Evolutionary conservation across 2,888 invertebrate genomes (phyloP).

Genomic region (Abrostola tripartita): DNA sequence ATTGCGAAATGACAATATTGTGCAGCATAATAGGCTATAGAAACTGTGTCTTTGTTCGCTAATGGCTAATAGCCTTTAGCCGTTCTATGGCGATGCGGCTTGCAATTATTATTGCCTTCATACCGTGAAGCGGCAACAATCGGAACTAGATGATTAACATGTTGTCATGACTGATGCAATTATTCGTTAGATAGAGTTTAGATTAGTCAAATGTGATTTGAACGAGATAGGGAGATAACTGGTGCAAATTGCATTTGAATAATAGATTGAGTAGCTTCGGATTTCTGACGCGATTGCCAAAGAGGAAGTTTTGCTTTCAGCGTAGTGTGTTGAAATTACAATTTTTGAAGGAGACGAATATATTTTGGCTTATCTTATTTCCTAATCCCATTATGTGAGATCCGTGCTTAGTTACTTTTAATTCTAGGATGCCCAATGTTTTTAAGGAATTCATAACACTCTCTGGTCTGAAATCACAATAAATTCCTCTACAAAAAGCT

Average conservation of each 20-base stretch:
- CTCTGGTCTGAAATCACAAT: no score
- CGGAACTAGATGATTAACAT: constrained; percentile 58
- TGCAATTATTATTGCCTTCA: constrained; percentile 54
- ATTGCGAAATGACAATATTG: constrained; percentile 47
- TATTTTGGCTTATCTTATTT: no score
- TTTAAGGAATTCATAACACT: no score
- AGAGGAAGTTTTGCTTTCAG: not conserved
- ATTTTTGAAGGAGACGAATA: no score
- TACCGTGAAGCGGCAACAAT: constrained; percentile 60
- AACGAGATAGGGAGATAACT: constrained; percentile 1
- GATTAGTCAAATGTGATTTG: constrained; percentile 23
- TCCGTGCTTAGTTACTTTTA: no score
- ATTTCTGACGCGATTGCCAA: not conserved
- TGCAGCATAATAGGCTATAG: constrained; percentile 44
- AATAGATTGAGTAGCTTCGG: constrained; percentile 9
- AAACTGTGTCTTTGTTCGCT: constrained; percentile 47
- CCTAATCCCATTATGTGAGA: no score
- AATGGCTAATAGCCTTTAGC: constrained; percentile 51
- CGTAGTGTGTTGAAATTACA: no score
- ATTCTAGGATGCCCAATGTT: no score
- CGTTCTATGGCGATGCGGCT: constrained; percentile 33
- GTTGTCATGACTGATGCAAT: constrained; percentile 53
- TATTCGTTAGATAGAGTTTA: constrained; percentile 40
- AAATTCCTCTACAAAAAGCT: no score
- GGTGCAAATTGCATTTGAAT: constrained; percentile 31